These are phyloP conservation scores for Babyrousa celebensis DNA, from an alignment of 2,797 vertebrate species.

Conservation along the genomic window DNA sequence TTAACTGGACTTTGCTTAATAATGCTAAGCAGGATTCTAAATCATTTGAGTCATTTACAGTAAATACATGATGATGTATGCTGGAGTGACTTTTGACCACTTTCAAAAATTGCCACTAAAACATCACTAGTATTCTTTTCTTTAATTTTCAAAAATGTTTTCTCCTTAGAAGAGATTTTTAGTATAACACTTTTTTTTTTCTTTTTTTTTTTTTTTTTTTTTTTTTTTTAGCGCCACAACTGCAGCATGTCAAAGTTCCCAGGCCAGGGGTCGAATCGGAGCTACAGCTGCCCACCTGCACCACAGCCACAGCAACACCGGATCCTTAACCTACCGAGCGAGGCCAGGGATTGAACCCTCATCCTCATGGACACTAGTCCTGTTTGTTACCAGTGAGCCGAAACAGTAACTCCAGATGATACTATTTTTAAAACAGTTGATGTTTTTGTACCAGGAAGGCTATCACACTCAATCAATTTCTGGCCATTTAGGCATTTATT, in stretches of 20 bases:
- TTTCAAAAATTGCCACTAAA: conserved; percentile 63
- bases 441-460: background rate
- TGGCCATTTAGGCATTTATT: background rate
- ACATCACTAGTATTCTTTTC: background rate
- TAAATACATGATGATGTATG: conserved; percentile 27
- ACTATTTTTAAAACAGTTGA: background rate
- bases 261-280: too few relatives aligned
- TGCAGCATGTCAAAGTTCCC: too few relatives aligned
- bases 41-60: conserved; percentile 12
- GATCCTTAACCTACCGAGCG: too few relatives aligned
- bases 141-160: conserved; percentile 30
- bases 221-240: too few relatives aligned
- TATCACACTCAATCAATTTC: background rate
- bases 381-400: too few relatives aligned
- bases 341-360: too few relatives aligned
- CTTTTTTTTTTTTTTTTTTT: too few relatives aligned
- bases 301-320: too few relatives aligned
- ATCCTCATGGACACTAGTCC: too few relatives aligned
- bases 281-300: too few relatives aligned
- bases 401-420: too few relatives aligned
- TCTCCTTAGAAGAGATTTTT: conserved; percentile 37
- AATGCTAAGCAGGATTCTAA: conserved; percentile 62
- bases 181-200: conserved; percentile 49
- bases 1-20: conserved; percentile 30
- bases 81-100: conserved; percentile 1